Evolutionary conservation across 2,797 vertebrate species (phyloP), one percentile per base, ranked within the genome.

Genomic region (Meriones psammophilus): DNA sequence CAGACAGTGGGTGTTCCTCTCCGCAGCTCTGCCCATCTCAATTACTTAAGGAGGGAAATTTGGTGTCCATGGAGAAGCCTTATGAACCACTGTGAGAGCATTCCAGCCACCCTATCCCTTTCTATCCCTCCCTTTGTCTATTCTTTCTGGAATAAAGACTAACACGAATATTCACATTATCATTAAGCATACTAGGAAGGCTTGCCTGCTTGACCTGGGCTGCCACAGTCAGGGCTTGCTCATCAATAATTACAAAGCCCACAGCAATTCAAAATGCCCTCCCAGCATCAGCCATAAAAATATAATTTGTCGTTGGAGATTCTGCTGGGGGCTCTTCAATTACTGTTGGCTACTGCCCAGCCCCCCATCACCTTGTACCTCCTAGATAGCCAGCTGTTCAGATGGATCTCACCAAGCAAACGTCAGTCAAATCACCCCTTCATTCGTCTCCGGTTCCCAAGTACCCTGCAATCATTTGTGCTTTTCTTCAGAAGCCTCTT

Each of bases 401-500:
- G 1, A 0, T 54, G 78, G 89, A 96, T 79, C 97, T 93, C 97
- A 97, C 96, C 83, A 96, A 97, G 93, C 2, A 28, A 91, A 91
- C 79, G 80, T 97, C 98, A 97, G 94, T 96, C 94, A 98, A 93
- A 86, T 95, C 86, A 58, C 97, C 84, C 96, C 90, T 97, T 95
- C 83, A 36, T 97, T 96, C 85, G 58, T 96, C 87, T 95, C 58
- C 0, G 4, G 50, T 84, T 98, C 96, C 96, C 94, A 96, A 97
- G 96, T 92, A 64, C 95, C 96, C 97, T 96, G 97, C 98, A 98
- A 98, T 98, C 98, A 97, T 97, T 97, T 96, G 97, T 98, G 97
- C 98, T 98, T 97, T 98, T 95, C 96, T 97, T 91, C 88, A 97
- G 96, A 98, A 98, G 94, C 97, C 96, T 97, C 97, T 98, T 98